Evolutionary conservation across 2,888 invertebrate genomes (phyloP).

Genomic region (Pecten maximus): DNA sequence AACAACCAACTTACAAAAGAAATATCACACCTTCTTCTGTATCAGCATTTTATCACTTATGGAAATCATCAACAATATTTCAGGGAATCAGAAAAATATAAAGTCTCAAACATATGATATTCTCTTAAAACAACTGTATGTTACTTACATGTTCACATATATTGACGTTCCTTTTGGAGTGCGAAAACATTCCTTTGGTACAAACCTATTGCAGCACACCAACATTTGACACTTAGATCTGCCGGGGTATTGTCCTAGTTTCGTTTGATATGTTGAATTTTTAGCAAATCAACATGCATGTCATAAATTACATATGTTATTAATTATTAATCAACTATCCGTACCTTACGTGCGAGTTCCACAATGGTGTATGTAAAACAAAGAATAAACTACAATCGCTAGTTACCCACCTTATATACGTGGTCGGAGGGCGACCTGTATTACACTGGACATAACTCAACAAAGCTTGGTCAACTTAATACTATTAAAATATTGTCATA

Average conservation of each 20-base stretch:
- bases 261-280: not conserved
- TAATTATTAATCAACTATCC: not conserved
- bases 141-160: not conserved
- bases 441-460: not conserved
- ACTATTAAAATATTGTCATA: not conserved
- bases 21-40: not conserved
- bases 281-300: not conserved
- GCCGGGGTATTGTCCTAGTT: not conserved
- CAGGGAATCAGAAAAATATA: not conserved
- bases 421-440: slow-evolving; percentile 19
- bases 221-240: not conserved
- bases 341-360: not conserved
- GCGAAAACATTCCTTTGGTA: not conserved
- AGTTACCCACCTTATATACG: not conserved
- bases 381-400: not conserved
- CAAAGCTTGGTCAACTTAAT: not conserved
- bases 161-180: not conserved
- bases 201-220: slow-evolving; percentile 18
- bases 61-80: not conserved
- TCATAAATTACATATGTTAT: not conserved
- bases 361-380: not conserved
- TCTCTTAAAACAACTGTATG: not conserved
- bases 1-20: not conserved
- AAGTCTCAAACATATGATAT: not conserved
- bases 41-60: not conserved